Evolutionary conservation across 1,140 invertebrate genomes (phyloP), one percentile per base, ranked within the genome.

Genomic region (Cylas formicarius): DNA sequence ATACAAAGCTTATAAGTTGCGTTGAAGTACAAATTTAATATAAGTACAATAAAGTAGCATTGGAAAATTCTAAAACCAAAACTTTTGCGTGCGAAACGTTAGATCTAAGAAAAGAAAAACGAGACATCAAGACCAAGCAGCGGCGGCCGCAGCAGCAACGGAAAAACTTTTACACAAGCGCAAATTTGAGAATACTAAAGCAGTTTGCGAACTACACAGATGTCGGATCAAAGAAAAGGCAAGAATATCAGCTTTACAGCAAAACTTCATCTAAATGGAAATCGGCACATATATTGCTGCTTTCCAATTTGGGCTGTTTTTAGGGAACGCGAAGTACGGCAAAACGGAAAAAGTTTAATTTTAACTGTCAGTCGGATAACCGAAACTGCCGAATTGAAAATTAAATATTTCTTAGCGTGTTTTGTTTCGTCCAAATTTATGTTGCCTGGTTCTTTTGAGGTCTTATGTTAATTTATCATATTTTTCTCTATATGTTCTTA

Each of bases 211-310:
- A 45, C 43, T 45, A 45, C 43, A 36, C 43, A 45, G 43, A 45
- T 45, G 43, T 24, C 32, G 26, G 36, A 45, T 45, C 43, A 45
- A 45, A 45, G 32, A 37, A 36, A 24, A 3, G 33, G 21, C 36
- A 45, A 45, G 43, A 45, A 45, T 37, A 20, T 22, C 19, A 28
- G 35, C 29, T 36, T 35, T 6, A 14, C 34, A 23, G 18, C 16
- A 35, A 27, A 32, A 37, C 43, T 45, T 45, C 35, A 45, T 45
- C 43, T 45, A 45, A 45, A 45, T 45, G 43, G 43, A 45, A 45
- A 45, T 45, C 38, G 19, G 21, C 31, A 18, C 24, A 29, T 40
- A 23, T 17, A 11, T 21, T 6, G 18, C 38, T 40, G 10, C 26
- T 35, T 17, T 35, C 34, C 20, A 21, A 22, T 37, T 37, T 37